Evolutionary conservation across 2,888 invertebrate species (phyloP).

Genomic region (Serrognathus titanus): DNA sequence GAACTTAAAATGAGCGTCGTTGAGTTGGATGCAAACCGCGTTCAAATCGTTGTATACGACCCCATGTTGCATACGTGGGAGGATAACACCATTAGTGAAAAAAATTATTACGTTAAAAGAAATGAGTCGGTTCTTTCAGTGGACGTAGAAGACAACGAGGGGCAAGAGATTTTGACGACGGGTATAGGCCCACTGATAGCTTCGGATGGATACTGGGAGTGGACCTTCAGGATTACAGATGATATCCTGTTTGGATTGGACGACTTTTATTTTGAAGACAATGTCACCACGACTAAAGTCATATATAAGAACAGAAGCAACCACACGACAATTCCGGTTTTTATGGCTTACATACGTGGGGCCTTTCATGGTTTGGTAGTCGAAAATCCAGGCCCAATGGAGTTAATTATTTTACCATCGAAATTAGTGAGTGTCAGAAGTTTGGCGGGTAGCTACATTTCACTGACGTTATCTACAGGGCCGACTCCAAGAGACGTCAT

Average conservation of each 20-base stretch:
- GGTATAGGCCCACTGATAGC: conserved; percentile 58
- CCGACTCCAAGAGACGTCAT: conserved; percentile 51
- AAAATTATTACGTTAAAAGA: conserved; percentile 25
- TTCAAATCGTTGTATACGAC: conserved; percentile 4
- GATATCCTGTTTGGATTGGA: conserved; percentile 58
- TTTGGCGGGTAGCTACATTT: conserved; percentile 47
- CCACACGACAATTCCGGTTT: conserved; percentile 51
- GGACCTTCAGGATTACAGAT: conserved; percentile 54
- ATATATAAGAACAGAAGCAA: conserved; percentile 52
- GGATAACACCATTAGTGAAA: conserved; percentile 10
- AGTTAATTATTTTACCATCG: conserved; percentile 53
- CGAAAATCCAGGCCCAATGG: conserved; percentile 54
- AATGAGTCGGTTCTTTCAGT: conserved; percentile 23
- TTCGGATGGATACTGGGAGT: conserved; percentile 60
- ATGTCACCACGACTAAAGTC: conserved; percentile 38
- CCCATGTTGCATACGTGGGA: not conserved
- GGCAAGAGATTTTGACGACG: conserved; percentile 52
- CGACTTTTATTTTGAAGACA: conserved; percentile 47
- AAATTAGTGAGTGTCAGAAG: conserved; percentile 56
- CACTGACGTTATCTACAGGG: conserved; percentile 53
- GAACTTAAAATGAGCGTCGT: conserved; percentile 1
- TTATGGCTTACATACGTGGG: conserved; percentile 53
- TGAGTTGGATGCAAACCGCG: not conserved
- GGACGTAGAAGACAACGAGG: conserved; percentile 29
- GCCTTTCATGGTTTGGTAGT: conserved; percentile 58